Evolutionary conservation across 2,888 invertebrate species (phyloP).

Genomic region (Nemoura dubitans): DNA sequence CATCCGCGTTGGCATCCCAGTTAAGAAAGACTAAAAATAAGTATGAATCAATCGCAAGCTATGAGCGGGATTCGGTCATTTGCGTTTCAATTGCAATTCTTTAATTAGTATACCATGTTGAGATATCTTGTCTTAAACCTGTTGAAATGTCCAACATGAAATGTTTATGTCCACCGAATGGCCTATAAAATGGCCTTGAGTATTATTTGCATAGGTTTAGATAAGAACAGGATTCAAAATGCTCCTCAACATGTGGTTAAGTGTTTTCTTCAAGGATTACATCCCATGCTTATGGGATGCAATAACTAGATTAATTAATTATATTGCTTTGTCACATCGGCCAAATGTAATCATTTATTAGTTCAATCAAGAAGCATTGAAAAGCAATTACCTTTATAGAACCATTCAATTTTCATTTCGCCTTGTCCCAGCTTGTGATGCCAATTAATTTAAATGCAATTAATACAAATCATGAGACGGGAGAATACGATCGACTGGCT

Average conservation of each 20-base stretch:
- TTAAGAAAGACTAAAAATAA: neutral
- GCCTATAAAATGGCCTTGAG: neutral
- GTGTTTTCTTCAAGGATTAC: constrained; percentile 3
- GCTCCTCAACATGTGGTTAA: neutral
- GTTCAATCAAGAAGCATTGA: constrained; percentile 15
- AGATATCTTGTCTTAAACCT: neutral
- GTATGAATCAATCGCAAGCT: neutral
- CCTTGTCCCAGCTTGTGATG: neutral
- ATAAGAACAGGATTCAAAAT: constrained; percentile 20
- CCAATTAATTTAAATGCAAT: neutral
- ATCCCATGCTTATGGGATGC: constrained; percentile 7
- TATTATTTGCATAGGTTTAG: neutral
- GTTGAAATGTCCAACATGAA: neutral
- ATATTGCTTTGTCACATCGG: constrained; percentile 1
- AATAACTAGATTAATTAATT: constrained; percentile 16
- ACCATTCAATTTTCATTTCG: neutral
- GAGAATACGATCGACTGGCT: neutral
- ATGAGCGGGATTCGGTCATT: neutral
- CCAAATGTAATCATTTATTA: constrained; percentile 16
- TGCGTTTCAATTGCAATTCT: neutral
- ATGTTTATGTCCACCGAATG: constrained; percentile 7
- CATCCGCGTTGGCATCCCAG: neutral
- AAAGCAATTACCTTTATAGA: constrained; percentile 1
- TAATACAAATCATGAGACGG: neutral
- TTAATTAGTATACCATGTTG: neutral